Conservation (phyloP, 37 sponge, comb jelly and placozoan species). For the Agelas oroides region DNA sequence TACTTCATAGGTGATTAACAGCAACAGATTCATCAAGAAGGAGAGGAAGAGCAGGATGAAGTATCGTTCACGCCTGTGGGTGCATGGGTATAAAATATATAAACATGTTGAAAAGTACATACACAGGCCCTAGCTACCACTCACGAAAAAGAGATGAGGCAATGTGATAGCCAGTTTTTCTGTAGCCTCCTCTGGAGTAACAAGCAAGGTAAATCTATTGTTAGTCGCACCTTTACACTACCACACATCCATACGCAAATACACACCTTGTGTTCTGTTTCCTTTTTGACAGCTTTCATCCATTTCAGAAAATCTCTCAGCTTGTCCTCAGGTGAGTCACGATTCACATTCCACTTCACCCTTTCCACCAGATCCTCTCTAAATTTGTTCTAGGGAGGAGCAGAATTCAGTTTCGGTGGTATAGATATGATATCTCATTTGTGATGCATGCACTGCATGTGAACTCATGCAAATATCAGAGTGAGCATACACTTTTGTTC, state of each 20-base stretch:
- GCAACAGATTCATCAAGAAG: conserved; percentile 52
- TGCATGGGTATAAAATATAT: too few relatives aligned
- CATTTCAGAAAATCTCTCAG: conserved; percentile 84
- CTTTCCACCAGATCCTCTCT: conserved; percentile 71
- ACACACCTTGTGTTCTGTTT: conserved; percentile 60
- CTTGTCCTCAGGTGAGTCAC: conserved; percentile 85
- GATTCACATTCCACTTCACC: conserved; percentile 79
- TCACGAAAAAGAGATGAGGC: background rate
- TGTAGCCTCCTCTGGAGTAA: background rate
- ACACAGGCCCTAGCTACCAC: background rate
- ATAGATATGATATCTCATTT: too few relatives aligned
- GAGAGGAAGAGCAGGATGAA: conserved; percentile 31
- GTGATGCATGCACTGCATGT: too few relatives aligned
- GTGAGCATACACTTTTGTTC: too few relatives aligned
- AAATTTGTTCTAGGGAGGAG: conserved; percentile 42
- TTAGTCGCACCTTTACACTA: too few relatives aligned
- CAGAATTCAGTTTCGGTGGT: too few relatives aligned
- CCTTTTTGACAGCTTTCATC: conserved; percentile 73
- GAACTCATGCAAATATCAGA: too few relatives aligned
- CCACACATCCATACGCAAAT: background rate
- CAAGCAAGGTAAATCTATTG: too few relatives aligned
- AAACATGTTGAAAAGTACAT: too few relatives aligned
- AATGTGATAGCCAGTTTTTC: background rate
- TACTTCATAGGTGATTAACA: conserved; percentile 37
- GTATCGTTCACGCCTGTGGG: background rate